Evolutionary conservation across 2,113 vertebrate genomes (phyloP).

Genomic region (Parus major): DNA sequence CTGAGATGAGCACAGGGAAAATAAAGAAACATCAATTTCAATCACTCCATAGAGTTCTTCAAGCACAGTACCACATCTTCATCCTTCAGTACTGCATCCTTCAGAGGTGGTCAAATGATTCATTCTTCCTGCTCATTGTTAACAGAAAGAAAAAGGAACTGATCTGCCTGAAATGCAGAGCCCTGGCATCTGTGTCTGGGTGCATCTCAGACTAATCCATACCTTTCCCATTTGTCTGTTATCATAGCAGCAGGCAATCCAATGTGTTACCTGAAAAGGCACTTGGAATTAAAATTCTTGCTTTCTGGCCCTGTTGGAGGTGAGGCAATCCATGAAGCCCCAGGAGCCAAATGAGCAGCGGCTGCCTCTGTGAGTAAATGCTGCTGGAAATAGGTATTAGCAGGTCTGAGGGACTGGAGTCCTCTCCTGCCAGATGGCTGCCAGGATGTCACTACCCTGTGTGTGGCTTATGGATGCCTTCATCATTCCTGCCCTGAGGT

Average conservation of each 20-base stretch:
- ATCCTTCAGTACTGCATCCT: neutral
- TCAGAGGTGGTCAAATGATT: neutral
- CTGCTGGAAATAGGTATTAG: slow-evolving; percentile 24
- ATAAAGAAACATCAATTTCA: neutral
- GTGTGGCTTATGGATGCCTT: slow-evolving; percentile 3
- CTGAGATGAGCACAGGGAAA: neutral
- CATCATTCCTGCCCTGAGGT: neutral
- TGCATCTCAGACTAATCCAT: neutral
- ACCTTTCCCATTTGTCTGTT: neutral
- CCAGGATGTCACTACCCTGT: neutral
- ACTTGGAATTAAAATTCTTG: neutral
- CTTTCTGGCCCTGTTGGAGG: neutral
- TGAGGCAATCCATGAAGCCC: neutral
- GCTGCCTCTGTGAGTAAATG: slow-evolving; percentile 12
- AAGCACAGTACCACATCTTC: no score
- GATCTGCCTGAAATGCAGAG: neutral
- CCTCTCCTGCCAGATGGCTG: slow-evolving; percentile 32
- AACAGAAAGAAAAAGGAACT: neutral
- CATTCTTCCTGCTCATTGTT: neutral
- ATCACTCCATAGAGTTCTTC: neutral
- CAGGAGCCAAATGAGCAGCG: neutral
- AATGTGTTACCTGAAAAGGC: neutral
- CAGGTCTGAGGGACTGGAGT: neutral
- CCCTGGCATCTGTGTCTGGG: neutral
- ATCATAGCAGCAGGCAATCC: neutral